Percentiles rank a stretch among this genome's conserved stretches.
Evolutionary conservation across 2,888 invertebrate species (phyloP).

Genomic region (Rhorus exstirpatorius): DNA sequence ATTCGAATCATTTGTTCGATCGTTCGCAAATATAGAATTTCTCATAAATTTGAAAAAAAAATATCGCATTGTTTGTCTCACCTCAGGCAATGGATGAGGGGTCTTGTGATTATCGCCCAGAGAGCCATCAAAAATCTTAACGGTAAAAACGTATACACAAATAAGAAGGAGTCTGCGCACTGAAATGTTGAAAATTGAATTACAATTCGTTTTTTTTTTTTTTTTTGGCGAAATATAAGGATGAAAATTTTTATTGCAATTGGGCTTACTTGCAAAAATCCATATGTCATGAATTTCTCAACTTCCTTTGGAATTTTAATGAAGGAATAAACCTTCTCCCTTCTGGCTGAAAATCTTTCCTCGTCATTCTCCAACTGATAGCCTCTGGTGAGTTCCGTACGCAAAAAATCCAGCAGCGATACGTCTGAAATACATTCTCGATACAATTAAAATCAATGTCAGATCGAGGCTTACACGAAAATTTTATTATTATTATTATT

Average conservation of each 20-base stretch:
- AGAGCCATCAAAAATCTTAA: constrained; percentile 95
- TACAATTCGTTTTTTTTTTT: neutral
- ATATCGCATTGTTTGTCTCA: constrained; percentile 85
- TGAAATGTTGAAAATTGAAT: constrained; percentile 83
- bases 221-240: constrained; percentile 2
- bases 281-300: constrained; percentile 97
- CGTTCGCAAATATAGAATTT: too few species aligned
- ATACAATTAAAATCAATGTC: constrained; percentile 3
- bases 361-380: constrained; percentile 98
- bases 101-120: constrained; percentile 92
- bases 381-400: constrained; percentile 95
- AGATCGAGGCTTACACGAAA: neutral
- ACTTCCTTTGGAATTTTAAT: constrained; percentile 97
- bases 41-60: neutral
- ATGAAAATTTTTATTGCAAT: neutral
- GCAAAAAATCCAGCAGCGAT: constrained; percentile 89
- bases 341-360: constrained; percentile 96
- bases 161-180: constrained; percentile 98
- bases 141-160: constrained; percentile 98
- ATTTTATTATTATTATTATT: constrained; percentile 1
- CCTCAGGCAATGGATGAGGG: constrained; percentile 92
- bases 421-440: constrained; percentile 74
- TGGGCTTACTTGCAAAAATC: constrained; percentile 91
- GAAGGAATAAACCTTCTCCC: constrained; percentile 98
- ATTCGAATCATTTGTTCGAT: too few species aligned